Conservation (phyloP, 1,140 invertebrate genomes). For the Eriosoma lanigerum region DNA sequence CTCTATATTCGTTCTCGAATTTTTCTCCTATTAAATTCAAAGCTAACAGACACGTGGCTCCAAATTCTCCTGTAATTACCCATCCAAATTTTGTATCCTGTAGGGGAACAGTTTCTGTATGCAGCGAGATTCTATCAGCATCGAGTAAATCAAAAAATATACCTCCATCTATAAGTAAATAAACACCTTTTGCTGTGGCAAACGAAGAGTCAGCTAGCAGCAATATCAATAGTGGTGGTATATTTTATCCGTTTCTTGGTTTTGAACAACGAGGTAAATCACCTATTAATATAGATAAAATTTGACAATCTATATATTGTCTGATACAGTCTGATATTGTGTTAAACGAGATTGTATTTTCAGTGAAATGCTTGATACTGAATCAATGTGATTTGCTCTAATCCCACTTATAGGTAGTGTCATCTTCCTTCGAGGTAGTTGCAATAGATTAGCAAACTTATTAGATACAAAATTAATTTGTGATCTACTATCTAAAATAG, state of each 20-base stretch:
- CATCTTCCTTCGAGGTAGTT: neutral
- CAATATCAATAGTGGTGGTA: neutral
- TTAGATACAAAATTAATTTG: neutral
- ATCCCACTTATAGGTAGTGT: neutral
- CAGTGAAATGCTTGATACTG: neutral
- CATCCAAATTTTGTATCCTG: no score
- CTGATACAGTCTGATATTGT: neutral
- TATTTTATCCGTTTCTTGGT: neutral
- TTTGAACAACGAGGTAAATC: neutral
- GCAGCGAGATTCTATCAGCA: no score
- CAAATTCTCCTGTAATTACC: no score
- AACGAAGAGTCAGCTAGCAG: neutral
- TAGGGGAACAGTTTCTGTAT: no score
- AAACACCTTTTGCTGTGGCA: neutral
- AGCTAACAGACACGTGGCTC: neutral
- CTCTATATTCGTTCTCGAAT: conserved; percentile 1
- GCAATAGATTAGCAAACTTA: neutral
- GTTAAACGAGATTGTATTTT: neutral
- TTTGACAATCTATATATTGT: neutral
- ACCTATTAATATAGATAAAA: neutral
- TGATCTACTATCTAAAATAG: neutral
- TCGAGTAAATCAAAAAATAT: no score
- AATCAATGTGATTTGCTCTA: neutral
- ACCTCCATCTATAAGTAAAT: neutral
- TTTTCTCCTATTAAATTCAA: neutral